Percentiles rank a stretch among this genome's conserved stretches.
phyloP scores from a whole-genome alignment of 2,888 invertebrate species.

The Epirrita christyi region DNA sequence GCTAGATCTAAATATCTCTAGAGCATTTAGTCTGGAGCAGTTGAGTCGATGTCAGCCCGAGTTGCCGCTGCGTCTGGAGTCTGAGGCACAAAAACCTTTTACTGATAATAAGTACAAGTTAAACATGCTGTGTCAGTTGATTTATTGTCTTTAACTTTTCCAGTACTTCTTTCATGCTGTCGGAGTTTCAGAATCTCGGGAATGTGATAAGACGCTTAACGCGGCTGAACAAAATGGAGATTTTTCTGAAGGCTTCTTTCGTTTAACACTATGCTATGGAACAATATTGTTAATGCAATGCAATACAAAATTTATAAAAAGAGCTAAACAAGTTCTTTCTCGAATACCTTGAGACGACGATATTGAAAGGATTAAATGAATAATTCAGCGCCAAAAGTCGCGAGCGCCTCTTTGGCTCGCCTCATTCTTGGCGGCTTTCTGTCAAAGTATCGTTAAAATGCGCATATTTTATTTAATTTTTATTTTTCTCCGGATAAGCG shows the following conservation, averaged over 20 bases:
- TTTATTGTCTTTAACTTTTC: constrained; percentile 41
- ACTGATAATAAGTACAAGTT: constrained; percentile 41
- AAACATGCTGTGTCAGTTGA: constrained; percentile 37
- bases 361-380: constrained; percentile 78
- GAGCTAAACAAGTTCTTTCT: constrained; percentile 48
- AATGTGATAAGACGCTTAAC: constrained; percentile 27
- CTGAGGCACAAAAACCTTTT: constrained; percentile 43
- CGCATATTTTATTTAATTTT: constrained; percentile 66
- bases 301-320: constrained; percentile 54
- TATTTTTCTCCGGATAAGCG: constrained; percentile 44
- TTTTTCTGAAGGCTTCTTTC: constrained; percentile 3
- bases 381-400: constrained; percentile 70
- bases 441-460: constrained; percentile 68
- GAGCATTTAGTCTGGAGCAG: constrained; percentile 60
- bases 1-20: constrained; percentile 69
- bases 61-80: constrained; percentile 43
- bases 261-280: constrained; percentile 2
- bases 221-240: constrained; percentile 12
- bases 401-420: constrained; percentile 58
- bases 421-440: constrained; percentile 59
- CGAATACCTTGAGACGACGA: constrained; percentile 58
- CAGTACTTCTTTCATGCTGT: constrained; percentile 31
- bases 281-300: constrained; percentile 44
- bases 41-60: constrained; percentile 51
- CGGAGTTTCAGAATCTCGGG: constrained; percentile 23